A percentile compares a stretch with the other conserved stretches of the same genome.
Evolutionary conservation across 2,113 vertebrate species (phyloP).

Genomic region (Anser brachyrhynchus): DNA sequence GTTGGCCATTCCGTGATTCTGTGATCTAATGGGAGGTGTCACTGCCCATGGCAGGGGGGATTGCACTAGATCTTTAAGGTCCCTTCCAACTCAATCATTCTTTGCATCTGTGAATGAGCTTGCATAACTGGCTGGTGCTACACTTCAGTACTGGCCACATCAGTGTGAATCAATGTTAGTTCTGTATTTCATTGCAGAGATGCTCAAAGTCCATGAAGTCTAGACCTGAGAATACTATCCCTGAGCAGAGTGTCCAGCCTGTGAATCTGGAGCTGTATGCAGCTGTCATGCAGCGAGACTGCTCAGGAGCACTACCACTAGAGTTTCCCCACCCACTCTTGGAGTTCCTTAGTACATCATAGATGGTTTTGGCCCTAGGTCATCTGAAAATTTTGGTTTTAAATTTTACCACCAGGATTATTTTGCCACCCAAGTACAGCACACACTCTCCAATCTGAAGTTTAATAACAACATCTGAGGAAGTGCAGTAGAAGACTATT

Average conservation of each 20-base stretch:
- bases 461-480: neutral
- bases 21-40: neutral
- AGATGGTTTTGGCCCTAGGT: neutral
- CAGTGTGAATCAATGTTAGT: neutral
- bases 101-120: neutral
- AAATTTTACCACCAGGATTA: neutral
- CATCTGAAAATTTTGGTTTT: neutral
- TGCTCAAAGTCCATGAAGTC: neutral
- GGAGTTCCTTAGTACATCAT: neutral
- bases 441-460: neutral
- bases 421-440: neutral
- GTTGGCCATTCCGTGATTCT: too few relatives aligned
- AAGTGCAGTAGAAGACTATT: neutral
- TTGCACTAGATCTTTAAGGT: neutral
- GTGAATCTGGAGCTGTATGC: neutral
- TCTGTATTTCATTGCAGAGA: neutral
- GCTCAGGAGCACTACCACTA: neutral
- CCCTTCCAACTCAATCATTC: neutral
- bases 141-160: neutral
- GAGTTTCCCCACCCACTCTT: neutral
- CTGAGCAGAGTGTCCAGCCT: neutral
- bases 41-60: neutral
- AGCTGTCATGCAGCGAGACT: neutral
- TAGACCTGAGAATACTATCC: neutral
- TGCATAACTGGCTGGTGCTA: neutral